These are phyloP conservation scores for Podarcis muralis DNA, from an alignment of 2,113 vertebrate genomes.

Conservation along the genomic window DNA sequence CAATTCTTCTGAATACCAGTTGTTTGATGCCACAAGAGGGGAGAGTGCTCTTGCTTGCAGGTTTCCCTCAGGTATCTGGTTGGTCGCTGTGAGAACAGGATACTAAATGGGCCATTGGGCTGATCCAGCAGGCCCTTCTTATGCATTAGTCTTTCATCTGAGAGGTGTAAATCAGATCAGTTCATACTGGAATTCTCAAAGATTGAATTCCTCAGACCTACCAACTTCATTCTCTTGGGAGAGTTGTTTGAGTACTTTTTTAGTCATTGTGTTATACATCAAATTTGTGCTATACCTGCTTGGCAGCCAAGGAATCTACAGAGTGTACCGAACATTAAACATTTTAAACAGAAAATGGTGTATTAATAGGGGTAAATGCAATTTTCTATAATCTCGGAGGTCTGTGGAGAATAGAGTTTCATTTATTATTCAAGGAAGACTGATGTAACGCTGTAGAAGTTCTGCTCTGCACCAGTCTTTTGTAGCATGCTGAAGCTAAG, in stretches of 20 bases:
- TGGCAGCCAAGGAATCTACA: conserved; percentile 1
- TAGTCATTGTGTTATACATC: not conserved
- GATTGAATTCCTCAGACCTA: not conserved
- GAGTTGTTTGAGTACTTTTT: conserved; percentile 16
- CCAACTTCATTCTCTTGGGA: not conserved
- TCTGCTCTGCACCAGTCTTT: conserved; percentile 25
- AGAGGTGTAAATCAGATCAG: not conserved
- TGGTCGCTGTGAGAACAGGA: too few relatives aligned
- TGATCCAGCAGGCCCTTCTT: too few relatives aligned
- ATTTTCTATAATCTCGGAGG: conserved; percentile 31
- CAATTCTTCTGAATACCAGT: too few relatives aligned
- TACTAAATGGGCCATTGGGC: too few relatives aligned
- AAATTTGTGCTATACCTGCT: conserved; percentile 12
- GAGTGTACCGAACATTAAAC: not conserved
- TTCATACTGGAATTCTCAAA: not conserved
- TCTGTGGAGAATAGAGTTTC: conserved; percentile 16
- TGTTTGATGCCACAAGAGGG: too few relatives aligned
- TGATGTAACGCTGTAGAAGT: conserved; percentile 2
- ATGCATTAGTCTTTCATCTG: too few relatives aligned
- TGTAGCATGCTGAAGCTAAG: conserved; percentile 13
- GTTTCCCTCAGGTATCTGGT: too few relatives aligned
- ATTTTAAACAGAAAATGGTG: not conserved
- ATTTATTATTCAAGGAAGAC: conserved; percentile 36
- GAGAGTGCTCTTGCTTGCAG: too few relatives aligned
- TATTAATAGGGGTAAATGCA: conserved; percentile 25